Evolutionary conservation across 2,797 vertebrate genomes (phyloP).

Genomic region (Gymnoscopelus microlampas): DNA sequence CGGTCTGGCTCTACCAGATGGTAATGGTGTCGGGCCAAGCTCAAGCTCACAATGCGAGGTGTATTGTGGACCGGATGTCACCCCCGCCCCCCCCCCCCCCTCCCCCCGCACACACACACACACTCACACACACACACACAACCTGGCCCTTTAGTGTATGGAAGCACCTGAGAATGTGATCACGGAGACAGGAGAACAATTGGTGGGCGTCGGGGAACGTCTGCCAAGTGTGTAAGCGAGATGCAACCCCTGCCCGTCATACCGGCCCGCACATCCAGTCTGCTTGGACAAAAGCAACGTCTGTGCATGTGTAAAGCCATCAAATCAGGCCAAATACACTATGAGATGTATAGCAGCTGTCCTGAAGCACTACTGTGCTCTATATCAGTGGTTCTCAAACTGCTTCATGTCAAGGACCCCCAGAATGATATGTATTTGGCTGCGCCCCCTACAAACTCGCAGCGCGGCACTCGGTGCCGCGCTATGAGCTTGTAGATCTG

Average conservation of each 20-base stretch:
- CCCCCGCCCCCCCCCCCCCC: too few relatives aligned
- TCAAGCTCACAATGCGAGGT: neutral
- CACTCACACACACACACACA: neutral
- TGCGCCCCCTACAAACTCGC: too few relatives aligned
- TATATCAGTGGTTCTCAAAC: too few relatives aligned
- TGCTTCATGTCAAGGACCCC: too few relatives aligned
- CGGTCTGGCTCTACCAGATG: too few relatives aligned
- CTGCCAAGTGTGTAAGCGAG: neutral
- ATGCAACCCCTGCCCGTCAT: neutral
- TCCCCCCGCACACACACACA: too few relatives aligned
- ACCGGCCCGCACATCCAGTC: neutral
- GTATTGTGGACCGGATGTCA: conserved; percentile 32
- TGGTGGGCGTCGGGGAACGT: neutral
- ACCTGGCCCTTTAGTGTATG: conserved; percentile 15
- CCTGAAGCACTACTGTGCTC: neutral
- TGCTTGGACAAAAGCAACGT: neutral
- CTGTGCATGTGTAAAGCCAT: neutral
- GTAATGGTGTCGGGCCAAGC: too few relatives aligned
- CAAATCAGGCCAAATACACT: neutral
- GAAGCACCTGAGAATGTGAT: conserved; percentile 51
- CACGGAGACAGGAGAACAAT: conserved; percentile 32
- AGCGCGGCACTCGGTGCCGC: too few relatives aligned
- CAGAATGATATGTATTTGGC: too few relatives aligned
- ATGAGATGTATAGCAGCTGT: neutral
- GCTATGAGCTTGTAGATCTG: too few relatives aligned